phyloP scores from a whole-genome alignment of 2,113 vertebrate genomes.

The Lepus europaeus region DNA sequence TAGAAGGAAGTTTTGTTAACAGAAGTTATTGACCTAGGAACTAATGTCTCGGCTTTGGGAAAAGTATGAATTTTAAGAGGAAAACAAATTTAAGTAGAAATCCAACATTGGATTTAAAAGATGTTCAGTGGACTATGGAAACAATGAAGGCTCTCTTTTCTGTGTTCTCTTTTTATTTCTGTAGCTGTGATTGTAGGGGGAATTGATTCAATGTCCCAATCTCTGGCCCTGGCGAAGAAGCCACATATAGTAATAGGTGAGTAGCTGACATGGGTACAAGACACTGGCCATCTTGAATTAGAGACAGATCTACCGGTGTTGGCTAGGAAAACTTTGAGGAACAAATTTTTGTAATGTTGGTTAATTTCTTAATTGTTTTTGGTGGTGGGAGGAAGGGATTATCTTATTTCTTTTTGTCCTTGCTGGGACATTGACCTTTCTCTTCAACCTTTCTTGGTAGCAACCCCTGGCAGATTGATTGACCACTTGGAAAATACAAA shows the following conservation, averaged over 20 bases:
- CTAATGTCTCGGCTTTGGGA: background rate
- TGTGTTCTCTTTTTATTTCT: conserved; percentile 70
- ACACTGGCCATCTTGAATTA: background rate
- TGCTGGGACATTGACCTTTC: conserved; percentile 13
- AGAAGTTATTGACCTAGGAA: background rate
- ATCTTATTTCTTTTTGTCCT: background rate
- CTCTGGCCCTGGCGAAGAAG: conserved; percentile 97
- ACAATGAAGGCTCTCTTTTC: background rate
- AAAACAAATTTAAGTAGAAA: background rate
- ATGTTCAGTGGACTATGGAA: background rate
- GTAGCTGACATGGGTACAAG: conserved; percentile 59
- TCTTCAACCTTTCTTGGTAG: conserved; percentile 81
- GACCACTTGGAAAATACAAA: conserved; percentile 99
- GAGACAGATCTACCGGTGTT: background rate
- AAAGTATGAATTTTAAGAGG: background rate
- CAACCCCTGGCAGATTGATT: conserved; percentile 96
- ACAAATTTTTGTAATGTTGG: background rate
- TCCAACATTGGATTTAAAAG: background rate
- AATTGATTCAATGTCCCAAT: conserved; percentile 99
- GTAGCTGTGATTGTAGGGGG: conserved; percentile 97
- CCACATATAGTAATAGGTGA: conserved; percentile 98
- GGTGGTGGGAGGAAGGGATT: background rate
- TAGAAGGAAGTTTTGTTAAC: background rate
- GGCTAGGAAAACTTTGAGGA: background rate
- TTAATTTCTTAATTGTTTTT: background rate